Base-by-base conservation (phyloP, 2,888 invertebrate species). In the Schrankia costaestrigalis region DNA sequence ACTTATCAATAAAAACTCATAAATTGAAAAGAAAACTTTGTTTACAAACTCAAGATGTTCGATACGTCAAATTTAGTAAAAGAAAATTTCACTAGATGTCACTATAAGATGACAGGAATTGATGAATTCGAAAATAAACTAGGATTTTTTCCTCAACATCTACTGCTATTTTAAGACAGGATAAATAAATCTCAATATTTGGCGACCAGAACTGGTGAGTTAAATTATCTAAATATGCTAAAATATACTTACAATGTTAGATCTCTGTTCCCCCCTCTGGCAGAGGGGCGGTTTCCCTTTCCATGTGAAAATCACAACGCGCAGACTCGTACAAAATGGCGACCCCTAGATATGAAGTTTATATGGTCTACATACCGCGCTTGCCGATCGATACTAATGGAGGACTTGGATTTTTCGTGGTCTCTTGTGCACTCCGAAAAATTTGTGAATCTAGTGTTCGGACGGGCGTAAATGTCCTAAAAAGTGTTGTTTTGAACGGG, bases 281-380 rank as follows among this genome's bases (percentile, higher is more conserved):
- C 65, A 62, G 82, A 83, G 83, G 83, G 85, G 83, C 56, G 64
- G 76, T 84, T 86, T 82, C 85, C 86, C 81, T 84, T 85, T 82
- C 86, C 84, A 76, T 76, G 59, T 60, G 74, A 81, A 83, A 83
- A 77, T 60, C 77, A 59, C 66, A 87, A 71, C 90, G 92, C 92
- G 92, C 92, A 92, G 90, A 90, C 91, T 90, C 91, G 86, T 78
- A 88, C 89, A 91, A 91, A 89, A 92, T 92, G 92, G 92, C 91
- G 90, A 80, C 78, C 75, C 78, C 74, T 74, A 84, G 67, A 80
- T 86, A 86, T 86, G 79, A 78, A 82, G 81, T 85, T 71, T 77
- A 80, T 74, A 77, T 73, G 73, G 67, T 74, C 67, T 71, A 72
- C 75, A 70, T 76, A 74, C 74, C 76, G 71, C 81, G 80, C 85